Evolutionary conservation across 2,888 invertebrate genomes (phyloP).

Genomic region (Eupelmus urozonus): DNA sequence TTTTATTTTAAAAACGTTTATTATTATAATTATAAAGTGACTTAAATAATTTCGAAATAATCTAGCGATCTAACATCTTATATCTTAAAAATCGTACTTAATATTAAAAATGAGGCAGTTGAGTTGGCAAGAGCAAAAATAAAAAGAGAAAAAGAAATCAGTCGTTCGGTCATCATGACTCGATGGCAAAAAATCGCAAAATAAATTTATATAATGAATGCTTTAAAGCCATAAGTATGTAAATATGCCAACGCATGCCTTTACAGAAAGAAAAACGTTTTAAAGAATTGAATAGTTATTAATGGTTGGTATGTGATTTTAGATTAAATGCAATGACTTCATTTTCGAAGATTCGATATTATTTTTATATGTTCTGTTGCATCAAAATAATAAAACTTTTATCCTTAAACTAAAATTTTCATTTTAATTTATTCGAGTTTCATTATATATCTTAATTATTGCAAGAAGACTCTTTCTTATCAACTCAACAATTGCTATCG

Average conservation of each 20-base stretch:
- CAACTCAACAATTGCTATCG: neutral
- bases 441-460: no score
- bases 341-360: neutral
- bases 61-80: conserved; percentile 58
- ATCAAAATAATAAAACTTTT: neutral
- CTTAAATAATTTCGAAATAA: conserved; percentile 47
- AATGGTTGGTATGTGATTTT: neutral
- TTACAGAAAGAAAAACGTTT: conserved; percentile 48
- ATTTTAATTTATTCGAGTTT: no score
- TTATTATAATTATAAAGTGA: conserved; percentile 30
- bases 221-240: conserved; percentile 22
- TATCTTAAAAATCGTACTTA: conserved; percentile 66
- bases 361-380: neutral
- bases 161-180: conserved; percentile 67
- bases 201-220: conserved; percentile 45
- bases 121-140: conserved; percentile 74
- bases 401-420: no score
- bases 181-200: conserved; percentile 58
- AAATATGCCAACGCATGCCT: conserved; percentile 39
- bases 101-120: conserved; percentile 76
- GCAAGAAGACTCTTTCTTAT: no score
- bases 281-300: conserved; percentile 2
- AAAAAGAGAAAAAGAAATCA: conserved; percentile 66
- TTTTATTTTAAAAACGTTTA: neutral
- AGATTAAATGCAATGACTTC: neutral